phyloP scores from a whole-genome alignment of 1,140 invertebrate genomes.

The Drosophila fuyamai region DNA sequence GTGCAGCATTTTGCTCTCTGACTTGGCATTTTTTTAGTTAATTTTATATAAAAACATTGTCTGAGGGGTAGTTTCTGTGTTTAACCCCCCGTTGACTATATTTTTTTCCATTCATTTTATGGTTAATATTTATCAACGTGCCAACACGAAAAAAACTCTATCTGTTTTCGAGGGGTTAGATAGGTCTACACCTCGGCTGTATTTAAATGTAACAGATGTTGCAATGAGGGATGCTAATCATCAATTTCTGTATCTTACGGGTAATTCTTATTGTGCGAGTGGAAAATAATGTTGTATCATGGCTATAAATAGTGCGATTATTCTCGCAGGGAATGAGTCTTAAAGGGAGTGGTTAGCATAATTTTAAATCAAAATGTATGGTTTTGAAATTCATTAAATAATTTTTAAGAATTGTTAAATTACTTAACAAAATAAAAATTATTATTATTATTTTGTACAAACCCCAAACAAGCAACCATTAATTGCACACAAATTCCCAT shows the following conservation, averaged over 20 bases:
- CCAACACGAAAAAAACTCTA: slow-evolving; percentile 50
- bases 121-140: slow-evolving; percentile 53
- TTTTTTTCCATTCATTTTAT: slow-evolving; percentile 26
- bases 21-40: slow-evolving; percentile 67
- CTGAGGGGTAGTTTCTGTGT: slow-evolving; percentile 65
- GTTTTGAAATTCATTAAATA: no score
- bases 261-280: slow-evolving; percentile 27
- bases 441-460: no score
- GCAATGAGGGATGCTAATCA: slow-evolving; percentile 82
- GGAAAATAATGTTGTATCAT: slow-evolving; percentile 82
- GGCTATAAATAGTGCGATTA: slow-evolving; percentile 84
- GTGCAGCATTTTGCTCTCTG: slow-evolving; percentile 65
- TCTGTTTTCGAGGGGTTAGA: slow-evolving; percentile 44
- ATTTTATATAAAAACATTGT: slow-evolving; percentile 54
- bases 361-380: no score
- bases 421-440: no score
- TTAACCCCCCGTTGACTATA: slow-evolving; percentile 43
- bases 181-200: slow-evolving; percentile 38
- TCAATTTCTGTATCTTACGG: slow-evolving; percentile 44
- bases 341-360: slow-evolving; percentile 1
- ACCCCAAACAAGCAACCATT: no score
- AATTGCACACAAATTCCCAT: not conserved
- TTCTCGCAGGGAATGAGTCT: not conserved
- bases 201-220: slow-evolving; percentile 84
- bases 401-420: no score